Conservation (phyloP, 2,797 vertebrate genomes). For the Sandelia bainsii region DNA sequence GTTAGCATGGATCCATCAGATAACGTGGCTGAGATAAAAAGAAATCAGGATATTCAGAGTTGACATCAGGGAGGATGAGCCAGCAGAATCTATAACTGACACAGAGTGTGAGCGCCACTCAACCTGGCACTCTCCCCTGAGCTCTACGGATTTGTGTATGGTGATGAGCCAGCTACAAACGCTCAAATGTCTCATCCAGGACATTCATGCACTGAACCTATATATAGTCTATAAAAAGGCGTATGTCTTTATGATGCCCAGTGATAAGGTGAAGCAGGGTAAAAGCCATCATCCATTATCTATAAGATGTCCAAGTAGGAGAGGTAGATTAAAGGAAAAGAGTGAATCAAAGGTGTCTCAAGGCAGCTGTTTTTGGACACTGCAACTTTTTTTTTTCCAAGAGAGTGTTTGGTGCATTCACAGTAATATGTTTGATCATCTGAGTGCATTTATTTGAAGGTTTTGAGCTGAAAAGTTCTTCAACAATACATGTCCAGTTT, state of each 20-base stretch:
- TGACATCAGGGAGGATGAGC: too few relatives aligned
- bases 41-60: too few relatives aligned
- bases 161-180: too few relatives aligned
- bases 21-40: too few relatives aligned
- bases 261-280: not conserved
- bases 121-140: too few relatives aligned
- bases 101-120: too few relatives aligned
- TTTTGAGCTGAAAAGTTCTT: not conserved
- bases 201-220: not conserved
- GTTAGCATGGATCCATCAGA: too few relatives aligned
- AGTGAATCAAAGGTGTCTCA: not conserved
- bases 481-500: not conserved
- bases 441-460: not conserved
- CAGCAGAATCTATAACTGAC: too few relatives aligned
- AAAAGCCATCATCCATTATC: constrained; percentile 17
- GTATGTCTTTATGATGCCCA: not conserved
- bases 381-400: not conserved
- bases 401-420: not conserved
- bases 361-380: constrained; percentile 1
- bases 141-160: too few relatives aligned
- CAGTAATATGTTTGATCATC: constrained; percentile 16
- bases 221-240: not conserved
- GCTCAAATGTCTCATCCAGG: too few relatives aligned
- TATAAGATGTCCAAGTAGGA: not conserved
- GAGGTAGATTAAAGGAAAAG: constrained; percentile 36